phyloP scores from a whole-genome alignment of 2,797 vertebrate genomes.

The Acanthopagrus latus region DNA sequence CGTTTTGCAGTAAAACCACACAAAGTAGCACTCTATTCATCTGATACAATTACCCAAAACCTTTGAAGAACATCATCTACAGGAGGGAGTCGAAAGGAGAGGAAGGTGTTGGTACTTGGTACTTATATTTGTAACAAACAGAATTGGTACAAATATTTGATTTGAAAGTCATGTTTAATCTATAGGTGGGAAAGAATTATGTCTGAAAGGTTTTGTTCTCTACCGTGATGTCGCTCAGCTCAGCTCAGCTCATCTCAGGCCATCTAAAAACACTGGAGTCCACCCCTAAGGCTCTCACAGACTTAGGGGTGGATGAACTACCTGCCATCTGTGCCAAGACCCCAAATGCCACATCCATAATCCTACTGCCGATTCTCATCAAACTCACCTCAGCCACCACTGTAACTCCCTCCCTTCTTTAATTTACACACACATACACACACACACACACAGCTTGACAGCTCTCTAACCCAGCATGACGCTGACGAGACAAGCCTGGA shows the following conservation, averaged over 20 bases:
- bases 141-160: conserved; percentile 23
- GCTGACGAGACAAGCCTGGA: conserved; percentile 56
- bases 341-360: conserved; percentile 78
- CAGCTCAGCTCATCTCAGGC: conserved; percentile 22
- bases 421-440: conserved; percentile 31
- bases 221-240: conserved; percentile 51
- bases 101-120: too few species aligned
- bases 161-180: conserved; percentile 57
- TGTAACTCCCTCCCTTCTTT: neutral
- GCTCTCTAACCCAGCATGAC: conserved; percentile 45
- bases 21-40: too few species aligned
- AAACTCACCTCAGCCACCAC: conserved; percentile 61
- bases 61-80: neutral
- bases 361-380: conserved; percentile 80
- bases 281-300: neutral
- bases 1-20: neutral
- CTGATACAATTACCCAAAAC: too few species aligned
- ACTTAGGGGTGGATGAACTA: conserved; percentile 37
- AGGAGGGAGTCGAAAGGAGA: neutral
- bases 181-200: conserved; percentile 29
- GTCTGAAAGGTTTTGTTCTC: conserved; percentile 22
- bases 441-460: conserved; percentile 40
- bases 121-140: too few species aligned
- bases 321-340: conserved; percentile 47
- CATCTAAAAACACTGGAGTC: conserved; percentile 53